phyloP scores from a whole-genome alignment of 2,797 vertebrate genomes.

The Mus minutoides region DNA sequence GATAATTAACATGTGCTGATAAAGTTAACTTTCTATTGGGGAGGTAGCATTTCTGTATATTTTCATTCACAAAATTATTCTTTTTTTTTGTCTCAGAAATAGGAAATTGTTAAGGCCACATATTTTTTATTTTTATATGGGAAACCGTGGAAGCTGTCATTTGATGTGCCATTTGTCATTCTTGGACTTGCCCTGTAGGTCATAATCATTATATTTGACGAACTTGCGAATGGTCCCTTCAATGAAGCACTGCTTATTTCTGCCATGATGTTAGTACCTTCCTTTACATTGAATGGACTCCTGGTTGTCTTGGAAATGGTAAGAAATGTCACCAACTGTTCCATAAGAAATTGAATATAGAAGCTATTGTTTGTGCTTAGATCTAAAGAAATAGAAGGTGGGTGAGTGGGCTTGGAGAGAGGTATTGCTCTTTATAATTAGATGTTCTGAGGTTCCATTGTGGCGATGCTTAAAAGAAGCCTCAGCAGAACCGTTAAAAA shows the following conservation, averaged over 20 bases:
- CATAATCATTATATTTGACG: rapidly evolving
- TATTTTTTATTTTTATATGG: neutral
- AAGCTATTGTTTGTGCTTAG: neutral
- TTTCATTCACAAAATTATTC: neutral
- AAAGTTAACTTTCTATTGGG: neutral
- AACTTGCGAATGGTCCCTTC: rapidly evolving
- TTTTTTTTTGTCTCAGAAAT: neutral
- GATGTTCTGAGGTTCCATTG: neutral
- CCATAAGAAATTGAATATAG: neutral
- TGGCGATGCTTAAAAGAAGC: neutral
- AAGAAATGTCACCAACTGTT: conserved; percentile 33
- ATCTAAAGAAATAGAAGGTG: neutral
- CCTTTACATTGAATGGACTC: conserved; percentile 27
- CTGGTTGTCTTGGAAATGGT: rapidly evolving
- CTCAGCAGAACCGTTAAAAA: conserved; percentile 5
- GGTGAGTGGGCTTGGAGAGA: neutral
- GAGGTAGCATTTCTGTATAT: neutral
- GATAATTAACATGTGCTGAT: neutral
- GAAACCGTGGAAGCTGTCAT: neutral
- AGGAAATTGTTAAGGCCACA: neutral
- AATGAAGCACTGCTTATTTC: rapidly evolving
- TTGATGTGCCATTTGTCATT: neutral
- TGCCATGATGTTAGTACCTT: conserved; percentile 70
- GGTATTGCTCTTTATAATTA: neutral
- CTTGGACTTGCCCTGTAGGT: conserved; percentile 54